Percentiles rank a stretch among this genome's conserved stretches.
Evolutionary conservation across 2,888 invertebrate species (phyloP).

Genomic region (Zootermopsis nevadensis): DNA sequence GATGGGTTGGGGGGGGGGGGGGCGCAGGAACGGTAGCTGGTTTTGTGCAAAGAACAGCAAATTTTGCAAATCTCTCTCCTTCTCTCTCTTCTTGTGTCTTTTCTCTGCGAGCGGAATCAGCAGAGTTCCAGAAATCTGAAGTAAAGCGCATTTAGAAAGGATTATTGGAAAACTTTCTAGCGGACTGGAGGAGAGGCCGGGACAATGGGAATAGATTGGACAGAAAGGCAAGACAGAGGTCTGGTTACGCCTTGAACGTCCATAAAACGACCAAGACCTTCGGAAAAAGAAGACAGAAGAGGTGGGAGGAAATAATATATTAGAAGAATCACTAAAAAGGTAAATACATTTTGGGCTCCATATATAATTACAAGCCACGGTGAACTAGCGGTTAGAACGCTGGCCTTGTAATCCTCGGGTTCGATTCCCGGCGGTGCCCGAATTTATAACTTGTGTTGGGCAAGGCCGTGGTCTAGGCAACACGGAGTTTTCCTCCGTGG

Average conservation of each 20-base stretch:
- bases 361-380: too few relatives aligned
- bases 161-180: conserved; percentile 42
- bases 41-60: conserved; percentile 46
- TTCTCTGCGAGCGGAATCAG: conserved; percentile 25
- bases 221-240: neutral
- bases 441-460: too few relatives aligned
- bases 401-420: too few relatives aligned
- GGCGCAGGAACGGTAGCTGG: conserved; percentile 3
- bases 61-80: conserved; percentile 43
- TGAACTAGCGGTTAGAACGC: too few relatives aligned
- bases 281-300: neutral
- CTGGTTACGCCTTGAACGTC: conserved; percentile 3
- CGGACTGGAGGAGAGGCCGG: conserved; percentile 10
- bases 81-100: conserved; percentile 2
- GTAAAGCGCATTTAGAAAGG: conserved; percentile 37
- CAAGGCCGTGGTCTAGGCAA: neutral
- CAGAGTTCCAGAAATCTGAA: conserved; percentile 15
- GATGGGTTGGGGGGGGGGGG: conserved; percentile 2
- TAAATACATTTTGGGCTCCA: too few relatives aligned
- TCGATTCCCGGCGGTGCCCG: too few relatives aligned
- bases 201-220: neutral
- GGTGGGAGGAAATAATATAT: neutral
- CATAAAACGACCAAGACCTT: conserved; percentile 20
- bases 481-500: too few relatives aligned
- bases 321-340: too few relatives aligned